Evolutionary conservation across 2,797 vertebrate species (phyloP), one percentile per base, ranked within the genome.

Genomic region (Sylvia borin): DNA sequence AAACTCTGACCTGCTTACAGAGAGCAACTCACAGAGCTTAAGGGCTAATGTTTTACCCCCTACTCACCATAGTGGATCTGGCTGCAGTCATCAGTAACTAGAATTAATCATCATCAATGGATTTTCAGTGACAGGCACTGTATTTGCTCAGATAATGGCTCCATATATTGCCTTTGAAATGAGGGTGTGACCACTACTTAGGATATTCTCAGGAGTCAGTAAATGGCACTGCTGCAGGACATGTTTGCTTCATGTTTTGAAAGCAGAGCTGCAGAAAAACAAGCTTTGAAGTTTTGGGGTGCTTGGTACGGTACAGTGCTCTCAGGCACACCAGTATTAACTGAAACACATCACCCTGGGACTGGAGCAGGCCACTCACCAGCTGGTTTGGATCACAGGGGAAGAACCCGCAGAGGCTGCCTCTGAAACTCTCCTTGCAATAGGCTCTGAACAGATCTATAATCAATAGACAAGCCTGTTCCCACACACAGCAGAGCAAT

Each of bases 81-180:
- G 25, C 57, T 94, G 55, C 76, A 91, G 70, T 73, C 85, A 95
- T 67, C 79, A 88, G 90, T 58, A 90, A 88, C 64, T 43, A 87
- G 43, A 90, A 96, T 93, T 71, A 77, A 92, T 94, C 88, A 96
- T 65, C 83, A 95, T 92, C 96, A 94, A 84, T 74, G 65, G 85
- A 86, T 93, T 93, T 95, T 65, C 93, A 93, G 90, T 88, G 95
- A 93, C 95, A 92, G 36, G 83, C 57, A 87, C 83, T 75, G 48
- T 88, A 94, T 96, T 90, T 95, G 80, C 77, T 93, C 74, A 93
- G 90, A 90, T 88, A 94, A 94, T 78, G 77, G 90, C 54, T 40
- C 40, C 62, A 81, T 67, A 92, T 40, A 76, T 22, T 83, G 92
- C 85, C 85, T 95, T 94, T 95, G 94, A 95, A 95, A 94, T 22